Percentiles rank a stretch among this genome's conserved stretches.
These are phyloP conservation scores for Drosophila rufa DNA, from an alignment of 1,140 invertebrate species.

Conservation along the genomic window DNA sequence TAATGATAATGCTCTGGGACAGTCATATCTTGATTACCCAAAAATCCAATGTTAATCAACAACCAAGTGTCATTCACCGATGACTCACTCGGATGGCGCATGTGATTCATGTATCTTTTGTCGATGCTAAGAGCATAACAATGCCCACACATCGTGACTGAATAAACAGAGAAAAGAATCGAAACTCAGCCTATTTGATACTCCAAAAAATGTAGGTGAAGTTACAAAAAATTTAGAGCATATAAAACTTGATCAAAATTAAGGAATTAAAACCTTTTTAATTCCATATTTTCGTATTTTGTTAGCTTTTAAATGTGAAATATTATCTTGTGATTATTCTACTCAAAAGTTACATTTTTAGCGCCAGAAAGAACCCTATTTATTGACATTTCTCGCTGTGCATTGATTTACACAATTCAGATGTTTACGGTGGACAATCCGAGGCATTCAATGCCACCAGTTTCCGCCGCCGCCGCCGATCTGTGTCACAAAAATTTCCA, in stretches of 20 bases:
- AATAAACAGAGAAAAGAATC: background rate
- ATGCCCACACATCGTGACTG: slow-evolving; percentile 3
- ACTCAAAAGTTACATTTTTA: background rate
- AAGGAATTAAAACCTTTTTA: background rate
- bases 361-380: background rate
- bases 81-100: slow-evolving; percentile 19
- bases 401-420: slow-evolving; percentile 38
- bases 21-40: slow-evolving; percentile 20
- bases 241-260: too few relatives aligned
- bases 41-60: slow-evolving; percentile 20
- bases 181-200: background rate
- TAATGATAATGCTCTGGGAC: slow-evolving; percentile 3
- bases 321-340: accelerated
- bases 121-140: slow-evolving; percentile 38
- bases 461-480: slow-evolving; percentile 52
- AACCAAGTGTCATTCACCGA: slow-evolving; percentile 17
- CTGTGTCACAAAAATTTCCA: slow-evolving; percentile 69
- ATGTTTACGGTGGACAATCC: slow-evolving; percentile 28
- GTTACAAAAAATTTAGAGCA: too few relatives aligned
- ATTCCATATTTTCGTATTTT: too few relatives aligned
- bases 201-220: background rate
- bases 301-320: background rate
- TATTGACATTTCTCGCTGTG: slow-evolving; percentile 4
- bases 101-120: slow-evolving; percentile 27
- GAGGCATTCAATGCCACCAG: slow-evolving; percentile 55